Base-by-base conservation (phyloP, 2,113 vertebrate species). In the Sapayoa aenigma region DNA sequence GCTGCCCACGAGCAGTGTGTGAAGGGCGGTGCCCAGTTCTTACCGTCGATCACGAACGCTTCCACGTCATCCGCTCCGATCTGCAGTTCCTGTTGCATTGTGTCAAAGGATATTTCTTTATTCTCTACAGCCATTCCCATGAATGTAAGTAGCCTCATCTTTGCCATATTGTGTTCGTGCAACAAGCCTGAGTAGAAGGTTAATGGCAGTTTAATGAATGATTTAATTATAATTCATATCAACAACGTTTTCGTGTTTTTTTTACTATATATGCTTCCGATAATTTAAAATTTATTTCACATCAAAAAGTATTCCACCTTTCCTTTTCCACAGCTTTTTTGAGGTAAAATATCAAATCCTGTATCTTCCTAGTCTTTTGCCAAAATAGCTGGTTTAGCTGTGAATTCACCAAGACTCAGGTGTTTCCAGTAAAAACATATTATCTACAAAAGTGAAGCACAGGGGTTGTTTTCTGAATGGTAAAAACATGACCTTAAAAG, bases 61-160 rank as follows among this genome's bases (percentile, higher is more conserved):
- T 99, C 99, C 21, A 99, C 99, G 28, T 99, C 99, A 39, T 99
- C 99, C 13, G 98, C 98, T 80, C 98, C 98, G 9, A 99, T 98
- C 97, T 99, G 99, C 92, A 99, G 99, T 93, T 99, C 99, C 96
- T 99, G 99, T 76, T 99, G 98, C 98, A 99, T 99, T 50, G 98
- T 99, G 86, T 99, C 99, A 93, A 99, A 99, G 19, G 98, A 99
- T 94, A 99, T 98, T 96, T 99, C 99, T 96, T 99, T 99, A 95
- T 98, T 99, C 97, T 99, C 99, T 69, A 99, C 99, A 25, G 99
- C 99, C 99, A 99, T 99, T 93, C 99, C 99, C 99, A 99, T 99
- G 96, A 99, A 99, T 30, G 99, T 99, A 76, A 99, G 98, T 67
- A 99, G 98, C 94, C 99, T 98, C 99, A 99, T 99, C 98, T 99